Evolutionary conservation across 2,113 vertebrate genomes (phyloP).

Genomic region (Phodopus roborovskii): DNA sequence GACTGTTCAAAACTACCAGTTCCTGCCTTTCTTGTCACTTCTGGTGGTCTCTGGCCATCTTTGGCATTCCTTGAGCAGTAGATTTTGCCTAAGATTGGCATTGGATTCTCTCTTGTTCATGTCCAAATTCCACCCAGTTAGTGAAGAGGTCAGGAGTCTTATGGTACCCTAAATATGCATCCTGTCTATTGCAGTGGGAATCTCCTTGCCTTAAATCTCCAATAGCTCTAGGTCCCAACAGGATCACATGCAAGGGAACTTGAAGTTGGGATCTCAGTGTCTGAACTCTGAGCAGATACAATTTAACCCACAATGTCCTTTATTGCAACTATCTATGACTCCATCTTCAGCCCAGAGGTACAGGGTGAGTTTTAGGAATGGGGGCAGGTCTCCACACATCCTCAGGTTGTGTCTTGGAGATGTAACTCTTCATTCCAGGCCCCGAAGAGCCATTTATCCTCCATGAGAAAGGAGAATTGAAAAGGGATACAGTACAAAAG

Average conservation of each 20-base stretch:
- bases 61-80: neutral
- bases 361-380: too few relatives aligned
- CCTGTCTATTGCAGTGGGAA: neutral
- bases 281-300: neutral
- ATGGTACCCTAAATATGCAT: too few relatives aligned
- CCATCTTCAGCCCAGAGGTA: neutral
- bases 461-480: constrained; percentile 14
- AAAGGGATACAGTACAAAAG: constrained; percentile 21
- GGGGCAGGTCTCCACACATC: neutral
- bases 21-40: neutral
- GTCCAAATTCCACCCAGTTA: neutral
- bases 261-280: neutral
- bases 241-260: neutral
- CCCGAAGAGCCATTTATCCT: constrained; percentile 55
- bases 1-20: neutral
- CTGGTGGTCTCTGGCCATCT: neutral
- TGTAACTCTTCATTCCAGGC: constrained; percentile 10
- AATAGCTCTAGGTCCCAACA: neutral
- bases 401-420: neutral
- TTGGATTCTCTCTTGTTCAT: neutral
- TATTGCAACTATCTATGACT: neutral
- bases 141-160: neutral
- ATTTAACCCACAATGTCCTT: neutral
- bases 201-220: neutral
- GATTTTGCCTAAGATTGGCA: neutral